These are phyloP conservation scores for Hirtodrosophila duncani DNA, from an alignment of 2,888 invertebrate genomes.

Conservation along the genomic window DNA sequence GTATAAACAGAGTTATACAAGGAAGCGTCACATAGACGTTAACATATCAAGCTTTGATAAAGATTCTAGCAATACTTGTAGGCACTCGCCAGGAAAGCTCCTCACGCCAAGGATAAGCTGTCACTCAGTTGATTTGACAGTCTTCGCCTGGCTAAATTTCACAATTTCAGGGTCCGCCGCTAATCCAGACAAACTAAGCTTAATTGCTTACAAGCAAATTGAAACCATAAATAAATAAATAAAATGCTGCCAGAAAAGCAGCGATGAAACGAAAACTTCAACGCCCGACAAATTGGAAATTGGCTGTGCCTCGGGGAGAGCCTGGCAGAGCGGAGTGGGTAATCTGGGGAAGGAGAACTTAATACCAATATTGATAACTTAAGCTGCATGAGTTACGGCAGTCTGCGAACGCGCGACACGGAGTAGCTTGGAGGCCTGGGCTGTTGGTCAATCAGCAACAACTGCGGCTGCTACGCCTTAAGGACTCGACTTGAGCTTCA, in stretches of 20 bases:
- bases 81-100: not conserved
- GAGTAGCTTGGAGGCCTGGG: not conserved
- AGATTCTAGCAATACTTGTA: no score
- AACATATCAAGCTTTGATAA: no score
- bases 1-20: no score
- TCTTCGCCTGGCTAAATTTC: constrained; percentile 23
- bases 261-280: constrained; percentile 48
- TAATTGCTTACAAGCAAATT: constrained; percentile 67
- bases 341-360: constrained; percentile 13
- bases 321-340: not conserved
- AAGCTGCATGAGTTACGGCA: constrained; percentile 54
- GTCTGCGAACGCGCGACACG: not conserved
- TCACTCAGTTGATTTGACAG: constrained; percentile 36
- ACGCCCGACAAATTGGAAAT: constrained; percentile 28
- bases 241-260: constrained; percentile 13
- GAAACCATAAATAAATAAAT: constrained; percentile 68
- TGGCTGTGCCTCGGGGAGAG: not conserved
- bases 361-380: constrained; percentile 68
- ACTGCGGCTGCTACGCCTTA: constrained; percentile 17
- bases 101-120: constrained; percentile 20
- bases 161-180: constrained; percentile 40
- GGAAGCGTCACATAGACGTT: no score
- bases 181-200: constrained; percentile 66
- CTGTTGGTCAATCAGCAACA: constrained; percentile 39
- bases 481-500: not conserved